Conservation (phyloP, 2,797 vertebrate genomes). For the Falco biarmicus region DNA sequence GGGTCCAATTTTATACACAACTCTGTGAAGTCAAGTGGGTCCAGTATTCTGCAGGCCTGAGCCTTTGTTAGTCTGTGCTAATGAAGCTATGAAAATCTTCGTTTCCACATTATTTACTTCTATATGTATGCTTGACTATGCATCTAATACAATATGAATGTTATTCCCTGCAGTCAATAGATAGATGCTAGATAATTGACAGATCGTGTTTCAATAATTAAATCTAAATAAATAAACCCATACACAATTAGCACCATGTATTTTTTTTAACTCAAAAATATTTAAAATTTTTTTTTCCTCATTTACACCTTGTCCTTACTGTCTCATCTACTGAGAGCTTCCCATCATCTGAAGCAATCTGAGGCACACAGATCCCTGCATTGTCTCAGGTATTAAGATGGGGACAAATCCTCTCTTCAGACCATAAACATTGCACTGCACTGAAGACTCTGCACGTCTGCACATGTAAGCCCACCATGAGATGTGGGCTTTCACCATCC, state of each 20-base stretch:
- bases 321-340: neutral
- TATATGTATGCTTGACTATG: neutral
- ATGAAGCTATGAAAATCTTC: neutral
- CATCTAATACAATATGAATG: neutral
- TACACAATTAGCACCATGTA: neutral
- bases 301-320: neutral
- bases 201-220: neutral
- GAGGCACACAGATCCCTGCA: neutral
- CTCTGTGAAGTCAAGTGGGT: neutral
- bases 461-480: neutral
- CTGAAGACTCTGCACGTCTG: rapidly evolving
- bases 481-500: neutral
- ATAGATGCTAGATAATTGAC: neutral
- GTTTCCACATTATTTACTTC: neutral
- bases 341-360: neutral
- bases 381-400: neutral
- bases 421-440: neutral
- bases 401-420: neutral
- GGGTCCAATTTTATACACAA: neutral
- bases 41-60: neutral
- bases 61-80: neutral
- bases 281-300: neutral
- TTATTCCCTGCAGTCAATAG: neutral
- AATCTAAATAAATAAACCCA: neutral
- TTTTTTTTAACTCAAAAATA: neutral